Evolutionary conservation across 2,113 vertebrate genomes (phyloP), one percentile per base, ranked within the genome.

Genomic region (Bubo blakistoni): DNA sequence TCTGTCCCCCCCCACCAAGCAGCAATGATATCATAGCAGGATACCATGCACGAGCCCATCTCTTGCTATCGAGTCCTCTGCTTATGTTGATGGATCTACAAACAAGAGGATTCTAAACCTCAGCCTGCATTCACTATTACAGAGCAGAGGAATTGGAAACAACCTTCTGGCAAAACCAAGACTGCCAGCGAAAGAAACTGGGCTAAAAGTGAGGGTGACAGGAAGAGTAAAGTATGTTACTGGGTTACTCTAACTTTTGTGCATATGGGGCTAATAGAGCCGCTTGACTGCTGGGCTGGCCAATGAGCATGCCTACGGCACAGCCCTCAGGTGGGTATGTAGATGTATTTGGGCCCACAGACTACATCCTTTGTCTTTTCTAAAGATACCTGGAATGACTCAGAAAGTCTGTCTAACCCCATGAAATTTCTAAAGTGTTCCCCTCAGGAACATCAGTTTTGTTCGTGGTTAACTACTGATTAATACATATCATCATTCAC

Each of bases 321-420:
- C 0, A 0, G 46, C 36, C 14, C n/a, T 83, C 42, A 38, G 16
- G 4, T 19, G 9, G 2, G 9, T 40, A 24, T 21, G 40, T 38
- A 38, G 49, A 30, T 57, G 34, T 52, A 18, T 71, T 67, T 74
- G 55, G 30, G 19, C 11, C 24, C 25, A 7, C 2, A 52, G 49
- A n/a, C 24, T 19, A 27, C 10, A 58, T 6, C 9, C 7, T 29
- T 83, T 5, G 1, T 24, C 17, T 85, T 49, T 88, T 77, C 27
- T 36, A 32, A 77, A 81, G 25, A 14, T 59, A 14, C 26, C 58
- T 52, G 38, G 36, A 55, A 91, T 79, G 29, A 63, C 22, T 61
- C 6, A 22, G 52, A 69, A 90, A 78, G 27, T 7, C 26, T 73
- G 70, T 38, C 16, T 26, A 63, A 24, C 15, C 32, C 32, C 13